Evolutionary conservation across 2,797 vertebrate genomes (phyloP), one percentile per base, ranked within the genome.

Genomic region (Syngnathus acus): DNA sequence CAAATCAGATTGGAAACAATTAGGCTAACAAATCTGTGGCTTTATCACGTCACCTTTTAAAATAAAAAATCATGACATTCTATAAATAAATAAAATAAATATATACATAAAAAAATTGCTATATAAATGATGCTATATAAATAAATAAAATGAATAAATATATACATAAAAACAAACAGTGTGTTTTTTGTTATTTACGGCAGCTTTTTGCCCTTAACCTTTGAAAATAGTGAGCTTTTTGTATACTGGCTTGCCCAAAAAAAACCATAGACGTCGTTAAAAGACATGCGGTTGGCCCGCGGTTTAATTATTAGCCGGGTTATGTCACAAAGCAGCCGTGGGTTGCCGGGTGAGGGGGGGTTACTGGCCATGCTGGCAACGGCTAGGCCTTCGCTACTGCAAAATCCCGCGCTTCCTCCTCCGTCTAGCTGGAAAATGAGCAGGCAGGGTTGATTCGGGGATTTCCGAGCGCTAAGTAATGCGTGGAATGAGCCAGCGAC

Each of bases 381-480:
- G 68, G 21, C 68, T 43, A 64, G 72, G 69, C 67, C 67, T 19
- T 32, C 62, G 65, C 6, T 50, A 23, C 69, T 38, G 32, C 55
- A 58, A 68, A 80, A 80, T 73, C 68, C 72, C 50, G 58, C 62
- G 65, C 70, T 81, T 81, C 72, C 70, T 81, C 71, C 70, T 70
- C 71, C 70, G 72, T 80, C 74, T 75, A 67, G 37, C 48, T 72
- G 79, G 75, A 78, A 82, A 84, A 72, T 68, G 64, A 79, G 74
- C 45, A 45, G 74, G 72, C 65, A 72, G 72, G 69, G 74, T 73
- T 78, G 78, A 83, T 84, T 66, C 68, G 84, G 84, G 89, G 87
- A 87, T 88, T 90, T 88, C 88, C 89, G 82, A 67, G 79, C 82
- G 81, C 77, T 78, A 78, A 89, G 85, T 79, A 87, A 87, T 74